A percentile compares a stretch with the other conserved stretches of the same genome.
phyloP scores from a whole-genome alignment of 2,888 invertebrate species.

The Acrobasis repandana region DNA sequence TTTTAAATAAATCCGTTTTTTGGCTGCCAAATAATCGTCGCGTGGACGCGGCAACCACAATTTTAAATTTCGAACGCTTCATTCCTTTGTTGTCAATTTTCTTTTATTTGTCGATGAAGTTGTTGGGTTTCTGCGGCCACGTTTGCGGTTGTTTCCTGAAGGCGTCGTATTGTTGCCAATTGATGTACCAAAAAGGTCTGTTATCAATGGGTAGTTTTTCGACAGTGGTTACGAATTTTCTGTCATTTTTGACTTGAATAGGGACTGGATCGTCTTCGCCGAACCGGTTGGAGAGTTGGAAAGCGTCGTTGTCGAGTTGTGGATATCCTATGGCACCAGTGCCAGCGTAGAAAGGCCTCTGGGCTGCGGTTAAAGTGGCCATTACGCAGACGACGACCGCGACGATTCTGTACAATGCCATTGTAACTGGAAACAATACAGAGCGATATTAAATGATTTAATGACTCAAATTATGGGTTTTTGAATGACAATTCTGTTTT shows the following conservation, averaged over 20 bases:
- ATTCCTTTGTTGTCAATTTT: conserved; percentile 12
- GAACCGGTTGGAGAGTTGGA: conserved; percentile 72
- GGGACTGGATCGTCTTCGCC: conserved; percentile 75
- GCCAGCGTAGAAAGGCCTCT: conserved; percentile 86
- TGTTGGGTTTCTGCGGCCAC: conserved; percentile 35
- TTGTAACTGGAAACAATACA: conserved; percentile 45
- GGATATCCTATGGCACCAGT: conserved; percentile 83
- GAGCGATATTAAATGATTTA: conserved; percentile 20
- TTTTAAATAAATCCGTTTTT: neutral
- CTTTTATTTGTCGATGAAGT: conserved; percentile 27
- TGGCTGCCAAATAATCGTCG: neutral
- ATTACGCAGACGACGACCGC: conserved; percentile 50
- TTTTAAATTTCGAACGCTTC: conserved; percentile 22
- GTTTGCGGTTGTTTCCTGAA: conserved; percentile 53
- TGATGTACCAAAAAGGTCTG: conserved; percentile 85
- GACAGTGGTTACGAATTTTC: conserved; percentile 78
- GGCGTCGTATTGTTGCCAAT: conserved; percentile 82
- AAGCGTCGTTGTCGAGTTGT: conserved; percentile 59
- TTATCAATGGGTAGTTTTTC: conserved; percentile 82
- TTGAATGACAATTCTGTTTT: neutral
- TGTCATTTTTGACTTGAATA: conserved; percentile 83
- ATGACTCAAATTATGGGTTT: conserved; percentile 1
- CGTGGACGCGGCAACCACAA: neutral
- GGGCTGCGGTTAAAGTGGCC: conserved; percentile 63
- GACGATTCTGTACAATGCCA: conserved; percentile 48